Conservation (phyloP, 2,113 vertebrate species). For the Athene cunicularia region DNA sequence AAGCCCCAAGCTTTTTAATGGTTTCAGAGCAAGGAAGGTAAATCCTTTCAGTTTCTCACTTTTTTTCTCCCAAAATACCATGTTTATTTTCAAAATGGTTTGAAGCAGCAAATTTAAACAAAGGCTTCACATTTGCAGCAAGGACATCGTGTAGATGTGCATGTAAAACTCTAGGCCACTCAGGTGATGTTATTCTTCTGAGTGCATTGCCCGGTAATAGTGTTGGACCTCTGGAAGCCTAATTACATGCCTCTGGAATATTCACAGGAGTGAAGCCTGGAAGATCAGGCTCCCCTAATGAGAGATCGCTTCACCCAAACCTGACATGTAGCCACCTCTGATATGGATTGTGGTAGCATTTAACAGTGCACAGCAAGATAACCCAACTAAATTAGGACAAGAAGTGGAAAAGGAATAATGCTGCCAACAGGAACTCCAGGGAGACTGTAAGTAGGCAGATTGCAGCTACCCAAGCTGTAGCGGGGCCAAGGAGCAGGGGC, state of each 20-base stretch:
- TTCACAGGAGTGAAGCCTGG: background rate
- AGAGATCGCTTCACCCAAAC: background rate
- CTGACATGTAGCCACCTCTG: background rate
- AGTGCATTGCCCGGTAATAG: background rate
- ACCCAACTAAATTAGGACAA: conserved; percentile 19
- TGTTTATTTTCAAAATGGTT: background rate
- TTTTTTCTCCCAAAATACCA: background rate
- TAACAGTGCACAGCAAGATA: background rate
- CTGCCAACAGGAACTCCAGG: conserved; percentile 17
- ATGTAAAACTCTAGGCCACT: background rate
- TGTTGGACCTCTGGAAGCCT: background rate
- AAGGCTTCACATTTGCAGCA: background rate
- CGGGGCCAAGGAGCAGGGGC: background rate
- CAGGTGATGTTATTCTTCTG: background rate
- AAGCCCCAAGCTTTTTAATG: background rate
- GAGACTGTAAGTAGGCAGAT: background rate
- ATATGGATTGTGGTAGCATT: background rate
- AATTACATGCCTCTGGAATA: background rate
- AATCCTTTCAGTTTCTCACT: background rate
- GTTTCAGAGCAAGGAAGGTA: background rate
- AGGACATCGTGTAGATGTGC: background rate
- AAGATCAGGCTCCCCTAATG: background rate
- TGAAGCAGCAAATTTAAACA: background rate
- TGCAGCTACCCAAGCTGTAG: conserved; percentile 24
- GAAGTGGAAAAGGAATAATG: conserved; percentile 1